Evolutionary conservation across 2,797 vertebrate species (phyloP).

Genomic region (Gymnodraco acuticeps): DNA sequence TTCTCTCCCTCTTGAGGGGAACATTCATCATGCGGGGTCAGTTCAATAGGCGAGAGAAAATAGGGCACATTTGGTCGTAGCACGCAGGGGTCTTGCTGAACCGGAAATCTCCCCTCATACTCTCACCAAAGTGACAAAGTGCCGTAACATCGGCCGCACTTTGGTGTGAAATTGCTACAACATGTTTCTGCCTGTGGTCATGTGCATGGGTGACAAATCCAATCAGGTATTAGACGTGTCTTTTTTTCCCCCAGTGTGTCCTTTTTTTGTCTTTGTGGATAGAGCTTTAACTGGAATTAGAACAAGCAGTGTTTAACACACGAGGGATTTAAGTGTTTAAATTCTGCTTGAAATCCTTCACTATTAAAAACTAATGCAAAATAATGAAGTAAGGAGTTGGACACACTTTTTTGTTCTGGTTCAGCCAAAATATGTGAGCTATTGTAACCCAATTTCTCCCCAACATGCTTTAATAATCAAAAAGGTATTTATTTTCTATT

Average conservation of each 20-base stretch:
- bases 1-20: slow-evolving; percentile 62
- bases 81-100: slow-evolving; percentile 58
- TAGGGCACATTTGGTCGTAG: slow-evolving; percentile 78
- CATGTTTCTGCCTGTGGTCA: slow-evolving; percentile 75
- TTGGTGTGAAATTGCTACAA: slow-evolving; percentile 75
- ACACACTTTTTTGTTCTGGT: neutral
- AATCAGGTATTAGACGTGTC: slow-evolving; percentile 61
- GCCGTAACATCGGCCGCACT: slow-evolving; percentile 69
- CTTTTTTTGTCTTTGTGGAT: slow-evolving; percentile 29
- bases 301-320: slow-evolving; percentile 8
- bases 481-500: too few relatives aligned
- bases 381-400: neutral
- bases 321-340: neutral
- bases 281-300: neutral
- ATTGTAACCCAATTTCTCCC: too few relatives aligned
- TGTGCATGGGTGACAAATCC: slow-evolving; percentile 74
- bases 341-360: neutral
- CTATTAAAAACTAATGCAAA: neutral
- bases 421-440: neutral
- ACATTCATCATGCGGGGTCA: slow-evolving; percentile 84
- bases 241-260: slow-evolving; percentile 1
- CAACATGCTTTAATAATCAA: neutral
- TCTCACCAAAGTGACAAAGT: slow-evolving; percentile 69
- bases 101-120: slow-evolving; percentile 67
- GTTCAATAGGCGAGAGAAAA: slow-evolving; percentile 77